phyloP scores from a whole-genome alignment of 1,140 invertebrate species.

The Musca domestica region DNA sequence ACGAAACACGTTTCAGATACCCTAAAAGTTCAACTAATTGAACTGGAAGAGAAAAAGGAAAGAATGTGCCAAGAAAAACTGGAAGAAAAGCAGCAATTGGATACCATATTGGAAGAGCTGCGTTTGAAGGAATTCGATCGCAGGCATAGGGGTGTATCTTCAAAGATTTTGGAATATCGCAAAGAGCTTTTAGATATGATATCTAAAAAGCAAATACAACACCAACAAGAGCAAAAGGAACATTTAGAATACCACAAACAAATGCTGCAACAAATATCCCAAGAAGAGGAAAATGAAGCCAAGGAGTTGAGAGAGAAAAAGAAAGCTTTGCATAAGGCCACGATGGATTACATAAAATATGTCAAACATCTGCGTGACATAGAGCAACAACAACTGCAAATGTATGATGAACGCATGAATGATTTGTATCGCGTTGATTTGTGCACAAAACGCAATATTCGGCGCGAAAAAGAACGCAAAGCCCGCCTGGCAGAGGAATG shows the following conservation, averaged over 20 bases:
- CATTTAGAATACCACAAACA: conserved; percentile 35
- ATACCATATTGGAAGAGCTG: conserved; percentile 37
- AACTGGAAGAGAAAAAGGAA: conserved; percentile 32
- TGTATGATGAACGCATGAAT: conserved; percentile 40
- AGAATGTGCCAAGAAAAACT: conserved; percentile 28
- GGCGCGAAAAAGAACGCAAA: conserved; percentile 29
- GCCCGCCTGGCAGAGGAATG: conserved; percentile 33
- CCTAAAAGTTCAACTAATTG: conserved; percentile 33
- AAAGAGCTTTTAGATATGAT: conserved; percentile 40
- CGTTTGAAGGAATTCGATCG: conserved; percentile 42
- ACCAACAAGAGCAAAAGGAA: conserved; percentile 27
- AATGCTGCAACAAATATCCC: conserved; percentile 35
- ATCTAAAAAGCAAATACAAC: conserved; percentile 28
- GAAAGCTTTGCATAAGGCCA: conserved; percentile 33
- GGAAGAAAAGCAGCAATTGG: conserved; percentile 30
- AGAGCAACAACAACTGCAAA: conserved; percentile 39
- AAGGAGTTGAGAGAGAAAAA: conserved; percentile 28
- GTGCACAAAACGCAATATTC: conserved; percentile 43
- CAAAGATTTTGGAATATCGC: conserved; percentile 30
- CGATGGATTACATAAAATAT: conserved; percentile 42
- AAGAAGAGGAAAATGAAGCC: conserved; percentile 34
- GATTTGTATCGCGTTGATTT: conserved; percentile 40
- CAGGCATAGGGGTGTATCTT: not conserved
- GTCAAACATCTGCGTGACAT: conserved; percentile 38
- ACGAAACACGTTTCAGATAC: conserved; percentile 31